Conservation (phyloP, 64 coral and sea anemone genomes). For the Pocillopora damicornis region DNA sequence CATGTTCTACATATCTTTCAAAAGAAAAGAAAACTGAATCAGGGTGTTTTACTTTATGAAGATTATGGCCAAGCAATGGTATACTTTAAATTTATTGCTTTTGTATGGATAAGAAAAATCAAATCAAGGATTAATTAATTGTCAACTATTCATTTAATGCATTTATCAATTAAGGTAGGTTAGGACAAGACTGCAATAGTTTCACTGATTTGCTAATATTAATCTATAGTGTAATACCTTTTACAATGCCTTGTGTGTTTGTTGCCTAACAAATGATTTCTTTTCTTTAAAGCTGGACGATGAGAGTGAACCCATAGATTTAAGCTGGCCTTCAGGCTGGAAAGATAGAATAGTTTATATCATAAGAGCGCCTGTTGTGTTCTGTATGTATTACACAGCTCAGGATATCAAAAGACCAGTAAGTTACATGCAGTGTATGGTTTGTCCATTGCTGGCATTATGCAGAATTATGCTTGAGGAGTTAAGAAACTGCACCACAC, state of each 20-base stretch:
- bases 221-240: too few species aligned
- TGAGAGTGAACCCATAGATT: conserved; percentile 67
- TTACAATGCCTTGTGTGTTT: background rate
- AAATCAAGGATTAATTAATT: too few species aligned
- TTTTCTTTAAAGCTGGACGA: conserved; percentile 45
- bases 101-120: background rate
- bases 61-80: too few species aligned
- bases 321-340: conserved; percentile 87
- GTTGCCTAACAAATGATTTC: background rate
- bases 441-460: background rate
- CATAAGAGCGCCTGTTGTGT: conserved; percentile 77
- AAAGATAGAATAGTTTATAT: conserved; percentile 74
- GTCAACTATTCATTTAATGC: too few species aligned
- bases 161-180: too few species aligned
- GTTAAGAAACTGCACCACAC: background rate
- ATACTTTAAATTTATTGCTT: background rate
- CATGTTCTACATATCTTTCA: too few species aligned
- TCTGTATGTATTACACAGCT: conserved; percentile 73
- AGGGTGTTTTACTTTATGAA: too few species aligned
- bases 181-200: too few species aligned
- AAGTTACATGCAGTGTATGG: background rate
- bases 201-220: too few species aligned
- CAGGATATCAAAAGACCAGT: conserved; percentile 87
- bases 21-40: too few species aligned
- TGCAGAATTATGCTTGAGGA: background rate